These are phyloP conservation scores for Lamellibrachia luymesi DNA, from an alignment of 1,140 invertebrate species.

Conservation along the genomic window DNA sequence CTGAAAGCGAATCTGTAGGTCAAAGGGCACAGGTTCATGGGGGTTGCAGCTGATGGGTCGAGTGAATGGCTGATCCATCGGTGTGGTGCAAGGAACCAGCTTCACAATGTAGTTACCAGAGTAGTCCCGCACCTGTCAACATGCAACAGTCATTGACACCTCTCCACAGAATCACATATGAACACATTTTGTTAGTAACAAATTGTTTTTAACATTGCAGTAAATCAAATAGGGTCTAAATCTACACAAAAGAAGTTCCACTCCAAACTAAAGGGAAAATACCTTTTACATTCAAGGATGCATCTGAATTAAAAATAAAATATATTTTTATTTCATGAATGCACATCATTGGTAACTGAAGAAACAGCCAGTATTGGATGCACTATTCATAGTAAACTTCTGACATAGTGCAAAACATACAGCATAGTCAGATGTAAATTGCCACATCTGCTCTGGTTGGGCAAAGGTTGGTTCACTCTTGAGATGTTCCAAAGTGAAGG, in stretches of 20 bases:
- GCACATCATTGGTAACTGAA: neutral
- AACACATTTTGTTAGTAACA: no score
- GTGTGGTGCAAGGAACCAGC: slow-evolving; percentile 53
- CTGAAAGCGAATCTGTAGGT: slow-evolving; percentile 55
- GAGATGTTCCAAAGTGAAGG: slow-evolving; percentile 48
- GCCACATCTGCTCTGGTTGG: slow-evolving; percentile 53
- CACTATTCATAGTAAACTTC: neutral
- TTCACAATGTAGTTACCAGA: slow-evolving; percentile 53
- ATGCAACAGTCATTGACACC: neutral
- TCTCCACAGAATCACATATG: no score
- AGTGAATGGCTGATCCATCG: slow-evolving; percentile 42
- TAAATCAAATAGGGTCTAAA: no score
- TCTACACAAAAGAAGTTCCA: neutral
- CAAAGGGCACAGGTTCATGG: slow-evolving; percentile 49
- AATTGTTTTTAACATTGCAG: no score
- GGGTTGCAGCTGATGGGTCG: slow-evolving; percentile 49
- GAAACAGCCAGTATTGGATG: neutral
- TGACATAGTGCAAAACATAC: slow-evolving; percentile 38
- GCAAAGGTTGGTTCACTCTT: slow-evolving; percentile 49
- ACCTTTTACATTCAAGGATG: neutral
- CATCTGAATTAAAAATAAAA: neutral
- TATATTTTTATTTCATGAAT: neutral
- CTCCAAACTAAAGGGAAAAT: neutral
- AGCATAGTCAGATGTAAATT: slow-evolving; percentile 53
- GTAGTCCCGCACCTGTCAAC: slow-evolving; percentile 51